Evolutionary conservation across 1,140 invertebrate species (phyloP).

Genomic region (Drosophila gunungcola): DNA sequence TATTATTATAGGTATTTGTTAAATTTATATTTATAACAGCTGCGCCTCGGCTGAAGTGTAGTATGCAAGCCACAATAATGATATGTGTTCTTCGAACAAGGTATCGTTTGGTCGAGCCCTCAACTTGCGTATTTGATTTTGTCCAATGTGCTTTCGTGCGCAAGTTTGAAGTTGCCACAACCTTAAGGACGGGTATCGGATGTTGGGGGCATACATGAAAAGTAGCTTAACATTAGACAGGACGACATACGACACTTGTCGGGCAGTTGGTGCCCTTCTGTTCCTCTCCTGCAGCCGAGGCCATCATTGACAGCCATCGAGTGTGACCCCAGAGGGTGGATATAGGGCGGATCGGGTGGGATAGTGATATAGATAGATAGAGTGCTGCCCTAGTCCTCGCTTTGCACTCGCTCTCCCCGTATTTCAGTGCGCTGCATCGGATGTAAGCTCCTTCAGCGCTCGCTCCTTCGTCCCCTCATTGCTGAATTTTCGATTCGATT

Average conservation of each 20-base stretch:
- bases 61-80: too few species aligned
- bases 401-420: neutral
- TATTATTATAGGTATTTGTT: too few species aligned
- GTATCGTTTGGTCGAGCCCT: neutral
- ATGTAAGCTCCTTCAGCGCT: constrained; percentile 41
- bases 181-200: constrained; percentile 18
- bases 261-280: constrained; percentile 37
- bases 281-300: constrained; percentile 19
- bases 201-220: constrained; percentile 69
- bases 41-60: too few species aligned
- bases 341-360: constrained; percentile 3
- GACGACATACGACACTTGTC: constrained; percentile 77
- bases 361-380: constrained; percentile 10
- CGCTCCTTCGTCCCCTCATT: constrained; percentile 8
- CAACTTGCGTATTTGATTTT: constrained; percentile 7
- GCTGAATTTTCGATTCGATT: constrained; percentile 58
- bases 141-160: constrained; percentile 57
- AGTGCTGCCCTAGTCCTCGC: constrained; percentile 45
- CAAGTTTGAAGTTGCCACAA: constrained; percentile 29
- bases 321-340: constrained; percentile 21
- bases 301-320: constrained; percentile 60
- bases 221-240: constrained; percentile 78
- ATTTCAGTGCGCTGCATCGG: constrained; percentile 38
- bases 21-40: too few species aligned
- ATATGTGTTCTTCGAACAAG: neutral